Conservation (phyloP, 2,797 vertebrate genomes). For the Eurystomus glaucurus region DNA sequence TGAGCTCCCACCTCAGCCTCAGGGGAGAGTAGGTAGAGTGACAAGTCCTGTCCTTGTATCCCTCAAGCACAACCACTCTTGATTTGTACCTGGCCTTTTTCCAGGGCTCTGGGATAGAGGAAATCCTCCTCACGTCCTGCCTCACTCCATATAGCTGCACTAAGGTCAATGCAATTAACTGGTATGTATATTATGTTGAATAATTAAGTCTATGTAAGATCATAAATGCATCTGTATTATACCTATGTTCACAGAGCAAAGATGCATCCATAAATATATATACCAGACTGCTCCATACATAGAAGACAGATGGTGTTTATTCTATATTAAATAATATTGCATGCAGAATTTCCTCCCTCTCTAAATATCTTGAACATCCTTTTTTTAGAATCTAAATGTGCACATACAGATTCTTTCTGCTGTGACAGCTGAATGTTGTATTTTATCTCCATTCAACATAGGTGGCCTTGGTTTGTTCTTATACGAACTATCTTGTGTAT, state of each 20-base stretch:
- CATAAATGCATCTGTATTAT: background rate
- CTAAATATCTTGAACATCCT: slow-evolving; percentile 17
- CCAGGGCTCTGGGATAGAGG: background rate
- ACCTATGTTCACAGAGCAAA: background rate
- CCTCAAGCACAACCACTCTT: background rate
- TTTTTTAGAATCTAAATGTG: slow-evolving; percentile 12
- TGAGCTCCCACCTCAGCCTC: background rate
- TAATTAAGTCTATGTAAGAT: background rate
- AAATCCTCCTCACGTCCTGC: background rate
- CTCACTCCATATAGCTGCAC: background rate
- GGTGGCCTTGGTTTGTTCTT: slow-evolving; percentile 18
- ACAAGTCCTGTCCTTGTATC: background rate
- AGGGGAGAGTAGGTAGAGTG: background rate
- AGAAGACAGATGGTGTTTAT: slow-evolving; percentile 57
- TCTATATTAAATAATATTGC: slow-evolving; percentile 41
- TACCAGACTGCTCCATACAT: background rate
- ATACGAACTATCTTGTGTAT: background rate
- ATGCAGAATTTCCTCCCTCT: background rate
- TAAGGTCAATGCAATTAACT: background rate
- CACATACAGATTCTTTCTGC: background rate
- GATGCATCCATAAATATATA: background rate
- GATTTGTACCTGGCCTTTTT: background rate
- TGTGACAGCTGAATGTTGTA: background rate
- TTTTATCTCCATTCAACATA: slow-evolving; percentile 17
- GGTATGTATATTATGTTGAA: background rate